Base-by-base conservation (phyloP, 2,797 vertebrate genomes). In the Stomatorhinus walkeri region DNA sequence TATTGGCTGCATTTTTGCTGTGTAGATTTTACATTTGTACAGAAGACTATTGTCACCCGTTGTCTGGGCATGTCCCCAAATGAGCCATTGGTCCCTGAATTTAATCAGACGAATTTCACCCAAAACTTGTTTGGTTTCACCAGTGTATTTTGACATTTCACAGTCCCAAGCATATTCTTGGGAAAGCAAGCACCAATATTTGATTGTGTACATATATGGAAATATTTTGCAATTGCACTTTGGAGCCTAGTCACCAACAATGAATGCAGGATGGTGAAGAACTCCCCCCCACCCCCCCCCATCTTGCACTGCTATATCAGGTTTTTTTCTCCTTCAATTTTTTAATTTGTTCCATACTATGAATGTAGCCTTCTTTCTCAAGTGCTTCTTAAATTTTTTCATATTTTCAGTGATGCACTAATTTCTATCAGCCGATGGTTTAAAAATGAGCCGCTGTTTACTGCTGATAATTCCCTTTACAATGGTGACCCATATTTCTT, bases 251-350 rank as follows among this genome's bases (percentile, higher is more conserved):
- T 59, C 7, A 59, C 56, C 56, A 2, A 59, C 56, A 59, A 9
- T 59, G 56, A 59, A 59, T 9, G n/a, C 56, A 1, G 56, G 22
- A 59, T 2, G 7, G 7, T 22, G 56, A 22, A n/a, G 56, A 59
- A 56, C 6, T 1, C 7, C 6, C 1, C 0, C 1, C 6, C 1
- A 0, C 1, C 0, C 0, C 6, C 5, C n/a, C 56, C n/a, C 56
- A 59, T 22, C n/a, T 7, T 2, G 6, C n/a, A 59, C 56, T 59
- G n/a, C 56, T 22, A 2, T 9, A 22, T 22, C 56, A n/a, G 0
- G 22, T 59, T 59, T 54, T 8, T 59, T 22, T 59, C 19, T 59
- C 54, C n/a, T 59, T 22, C 7, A 16, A 16, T 59, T 59, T 59
- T 22, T 59, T 8, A 1, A 59, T 59, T 59, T 22, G n/a, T 0